phyloP scores from a whole-genome alignment of 2,888 invertebrate genomes.

The Ptycholaimellus sp. region DNA sequence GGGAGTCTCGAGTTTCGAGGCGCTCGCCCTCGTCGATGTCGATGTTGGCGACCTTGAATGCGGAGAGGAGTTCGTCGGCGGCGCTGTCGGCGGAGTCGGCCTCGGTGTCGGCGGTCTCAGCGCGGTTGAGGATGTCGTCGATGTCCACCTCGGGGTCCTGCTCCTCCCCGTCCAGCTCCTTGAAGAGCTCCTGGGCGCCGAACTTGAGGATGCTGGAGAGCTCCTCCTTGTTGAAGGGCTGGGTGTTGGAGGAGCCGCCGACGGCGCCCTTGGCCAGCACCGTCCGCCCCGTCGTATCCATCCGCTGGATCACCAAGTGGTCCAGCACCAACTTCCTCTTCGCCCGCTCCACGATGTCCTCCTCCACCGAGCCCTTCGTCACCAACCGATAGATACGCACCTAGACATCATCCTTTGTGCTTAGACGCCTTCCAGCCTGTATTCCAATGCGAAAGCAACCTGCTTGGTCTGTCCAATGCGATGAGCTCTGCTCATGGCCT shows the following conservation, averaged over 20 bases:
- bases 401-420: too few relatives aligned
- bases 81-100: too few relatives aligned
- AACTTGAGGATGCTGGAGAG: slow-evolving; percentile 86
- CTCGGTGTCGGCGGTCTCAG: slow-evolving; percentile 72
- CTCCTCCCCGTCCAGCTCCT: slow-evolving; percentile 57
- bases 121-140: slow-evolving; percentile 80
- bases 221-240: slow-evolving; percentile 89
- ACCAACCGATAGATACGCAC: slow-evolving; percentile 92
- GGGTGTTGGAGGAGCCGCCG: slow-evolving; percentile 8
- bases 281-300: slow-evolving; percentile 95
- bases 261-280: slow-evolving; percentile 38
- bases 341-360: slow-evolving; percentile 90
- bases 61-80: slow-evolving; percentile 17
- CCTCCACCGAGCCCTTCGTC: slow-evolving; percentile 85
- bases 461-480: slow-evolving; percentile 97
- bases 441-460: too few relatives aligned
- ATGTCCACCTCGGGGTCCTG: slow-evolving; percentile 51
- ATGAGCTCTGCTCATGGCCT: slow-evolving; percentile 92
- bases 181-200: slow-evolving; percentile 91
- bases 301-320: slow-evolving; percentile 89
- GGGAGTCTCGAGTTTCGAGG: too few relatives aligned
- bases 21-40: slow-evolving; percentile 58
- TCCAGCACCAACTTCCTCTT: slow-evolving; percentile 97
- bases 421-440: too few relatives aligned
- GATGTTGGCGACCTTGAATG: slow-evolving; percentile 43